These are phyloP conservation scores for Capromys pilorides DNA, from an alignment of 2,797 vertebrate species.

Conservation along the genomic window DNA sequence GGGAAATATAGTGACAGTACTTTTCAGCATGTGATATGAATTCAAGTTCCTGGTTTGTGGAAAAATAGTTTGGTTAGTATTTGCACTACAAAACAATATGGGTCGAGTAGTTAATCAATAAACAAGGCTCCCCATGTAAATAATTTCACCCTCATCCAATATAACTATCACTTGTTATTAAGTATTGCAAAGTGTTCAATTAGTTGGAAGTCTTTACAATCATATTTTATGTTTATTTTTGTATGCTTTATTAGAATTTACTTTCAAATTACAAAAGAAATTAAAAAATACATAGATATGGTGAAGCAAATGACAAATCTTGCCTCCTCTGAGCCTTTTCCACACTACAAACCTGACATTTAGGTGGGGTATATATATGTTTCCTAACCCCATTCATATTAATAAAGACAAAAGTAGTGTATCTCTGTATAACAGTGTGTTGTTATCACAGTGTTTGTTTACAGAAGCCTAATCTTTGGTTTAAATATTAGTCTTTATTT, in stretches of 20 bases:
- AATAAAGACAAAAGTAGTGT: background rate
- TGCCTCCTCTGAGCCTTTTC: background rate
- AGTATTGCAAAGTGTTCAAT: background rate
- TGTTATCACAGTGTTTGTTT: background rate
- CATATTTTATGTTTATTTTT: background rate
- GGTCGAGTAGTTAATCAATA: background rate
- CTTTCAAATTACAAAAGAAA: background rate
- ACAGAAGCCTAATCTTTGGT: background rate
- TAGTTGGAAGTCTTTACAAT: background rate
- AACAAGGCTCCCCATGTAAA: background rate
- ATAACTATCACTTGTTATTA: background rate
- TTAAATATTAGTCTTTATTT: background rate
- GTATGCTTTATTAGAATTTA: background rate
- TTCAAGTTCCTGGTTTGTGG: background rate
- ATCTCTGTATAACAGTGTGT: background rate
- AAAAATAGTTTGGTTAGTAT: background rate
- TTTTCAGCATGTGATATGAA: background rate
- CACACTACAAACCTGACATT: background rate
- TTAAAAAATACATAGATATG: background rate
- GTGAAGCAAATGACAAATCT: background rate
- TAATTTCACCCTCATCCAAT: background rate
- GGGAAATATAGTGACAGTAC: background rate
- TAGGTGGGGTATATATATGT: background rate
- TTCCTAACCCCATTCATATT: background rate
- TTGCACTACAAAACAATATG: background rate